These are phyloP conservation scores for Vannuccia rotundouncinata DNA, from an alignment of 2,888 invertebrate species.

Conservation along the genomic window DNA sequence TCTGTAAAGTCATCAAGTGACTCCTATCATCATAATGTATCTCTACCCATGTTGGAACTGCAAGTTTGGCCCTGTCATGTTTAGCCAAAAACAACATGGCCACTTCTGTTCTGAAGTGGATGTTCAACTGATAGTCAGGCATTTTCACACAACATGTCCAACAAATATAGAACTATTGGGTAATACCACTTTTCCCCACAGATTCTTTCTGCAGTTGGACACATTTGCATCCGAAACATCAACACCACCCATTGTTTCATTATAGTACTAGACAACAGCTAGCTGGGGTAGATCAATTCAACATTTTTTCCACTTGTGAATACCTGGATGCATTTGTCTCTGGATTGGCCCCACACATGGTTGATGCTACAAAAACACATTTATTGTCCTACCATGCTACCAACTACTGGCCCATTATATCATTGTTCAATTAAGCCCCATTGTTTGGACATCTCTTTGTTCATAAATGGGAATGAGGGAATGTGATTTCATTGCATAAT, in stretches of 20 bases:
- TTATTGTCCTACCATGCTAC: conserved; percentile 12
- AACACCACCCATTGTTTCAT: conserved; percentile 1
- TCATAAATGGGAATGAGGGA: neutral
- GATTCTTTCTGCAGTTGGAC: neutral
- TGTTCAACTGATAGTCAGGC: conserved; percentile 4
- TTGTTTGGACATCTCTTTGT: conserved; percentile 8
- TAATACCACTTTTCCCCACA: too few species aligned
- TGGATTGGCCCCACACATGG: neutral
- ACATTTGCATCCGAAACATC: neutral
- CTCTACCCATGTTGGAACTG: neutral
- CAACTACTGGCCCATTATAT: neutral
- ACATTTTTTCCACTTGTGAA: neutral
- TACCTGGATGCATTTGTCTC: conserved; percentile 6
- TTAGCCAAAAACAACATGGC: neutral
- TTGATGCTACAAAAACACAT: conserved; percentile 6
- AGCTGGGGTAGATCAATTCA: neutral
- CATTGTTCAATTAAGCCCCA: neutral
- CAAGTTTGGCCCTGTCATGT: conserved; percentile 3
- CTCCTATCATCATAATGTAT: neutral
- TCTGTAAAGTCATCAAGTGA: neutral
- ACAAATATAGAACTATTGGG: neutral
- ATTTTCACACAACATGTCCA: conserved; percentile 8
- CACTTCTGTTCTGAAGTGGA: neutral
- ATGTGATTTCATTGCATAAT: neutral
- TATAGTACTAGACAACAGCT: neutral